Evolutionary conservation across 2,113 vertebrate genomes (phyloP).

Genomic region (Connochaetes taurinus): DNA sequence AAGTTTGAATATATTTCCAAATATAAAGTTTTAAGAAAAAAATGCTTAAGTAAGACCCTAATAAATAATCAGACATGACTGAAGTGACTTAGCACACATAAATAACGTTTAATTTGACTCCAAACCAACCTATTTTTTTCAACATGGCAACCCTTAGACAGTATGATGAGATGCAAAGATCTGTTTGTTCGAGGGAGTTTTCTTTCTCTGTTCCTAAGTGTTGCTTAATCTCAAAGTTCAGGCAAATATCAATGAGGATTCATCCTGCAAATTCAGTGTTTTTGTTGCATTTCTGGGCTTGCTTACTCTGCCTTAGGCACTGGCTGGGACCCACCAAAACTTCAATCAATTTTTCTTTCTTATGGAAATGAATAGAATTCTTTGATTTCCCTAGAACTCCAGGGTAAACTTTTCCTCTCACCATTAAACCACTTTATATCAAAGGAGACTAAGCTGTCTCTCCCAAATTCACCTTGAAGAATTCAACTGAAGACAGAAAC

Average conservation of each 20-base stretch:
- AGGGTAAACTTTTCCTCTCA: not conserved
- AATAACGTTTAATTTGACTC: not conserved
- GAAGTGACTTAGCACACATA: not conserved
- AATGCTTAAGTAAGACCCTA: not conserved
- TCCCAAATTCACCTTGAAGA: not conserved
- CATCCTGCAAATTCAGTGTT: not conserved
- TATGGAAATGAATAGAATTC: constrained; percentile 36
- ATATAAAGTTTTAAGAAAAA: not conserved
- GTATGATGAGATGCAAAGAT: not conserved
- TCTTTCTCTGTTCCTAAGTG: not conserved
- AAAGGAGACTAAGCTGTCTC: constrained; percentile 17
- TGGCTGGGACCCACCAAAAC: constrained; percentile 38
- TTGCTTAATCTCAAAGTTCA: constrained; percentile 27
- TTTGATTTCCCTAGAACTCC: constrained; percentile 55
- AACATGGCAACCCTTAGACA: not conserved
- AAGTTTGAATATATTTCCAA: constrained; percentile 21
- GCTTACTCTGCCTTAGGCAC: constrained; percentile 24
- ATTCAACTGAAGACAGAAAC: not conserved
- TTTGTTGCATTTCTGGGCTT: constrained; percentile 40
- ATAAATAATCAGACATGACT: not conserved
- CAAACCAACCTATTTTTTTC: not conserved
- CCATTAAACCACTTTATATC: constrained; percentile 47
- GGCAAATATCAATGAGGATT: constrained; percentile 18
- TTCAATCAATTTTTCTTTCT: constrained; percentile 48
- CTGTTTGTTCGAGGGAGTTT: not conserved